Percentiles rank a stretch among this genome's conserved stretches.
Conservation (phyloP, 2,888 invertebrate genomes). For the Troides helena region DNA sequence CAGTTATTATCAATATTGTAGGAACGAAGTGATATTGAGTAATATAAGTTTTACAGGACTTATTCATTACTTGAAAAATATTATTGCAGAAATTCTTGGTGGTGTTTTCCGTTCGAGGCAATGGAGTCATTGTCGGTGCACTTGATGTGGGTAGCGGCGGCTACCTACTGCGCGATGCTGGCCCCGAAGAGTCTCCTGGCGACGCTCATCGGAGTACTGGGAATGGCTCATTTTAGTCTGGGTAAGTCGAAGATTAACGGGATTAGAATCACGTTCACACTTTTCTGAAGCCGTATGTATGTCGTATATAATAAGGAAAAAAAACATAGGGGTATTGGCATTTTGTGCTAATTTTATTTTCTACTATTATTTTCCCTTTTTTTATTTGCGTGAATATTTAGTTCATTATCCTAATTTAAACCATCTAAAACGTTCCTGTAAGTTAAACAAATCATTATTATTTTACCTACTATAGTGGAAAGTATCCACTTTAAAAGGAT, state of each 20-base stretch:
- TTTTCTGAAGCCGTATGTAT: too few relatives aligned
- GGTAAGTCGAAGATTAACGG: slow-evolving; percentile 66
- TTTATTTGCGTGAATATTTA: too few relatives aligned
- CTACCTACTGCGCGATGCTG: slow-evolving; percentile 91
- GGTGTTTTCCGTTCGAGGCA: slow-evolving; percentile 93
- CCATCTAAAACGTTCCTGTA: too few relatives aligned
- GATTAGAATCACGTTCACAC: not conserved
- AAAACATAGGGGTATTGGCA: not conserved
- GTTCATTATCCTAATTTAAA: too few relatives aligned
- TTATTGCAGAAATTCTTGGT: slow-evolving; percentile 87
- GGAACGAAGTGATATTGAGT: too few relatives aligned
- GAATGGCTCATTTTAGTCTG: slow-evolving; percentile 94
- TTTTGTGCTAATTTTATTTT: not conserved
- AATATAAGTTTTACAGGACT: too few relatives aligned
- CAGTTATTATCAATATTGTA: too few relatives aligned
- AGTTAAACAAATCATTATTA: too few relatives aligned
- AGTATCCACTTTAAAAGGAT: too few relatives aligned
- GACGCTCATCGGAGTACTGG: slow-evolving; percentile 91
- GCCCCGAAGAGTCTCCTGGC: slow-evolving; percentile 91
- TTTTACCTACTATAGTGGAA: too few relatives aligned
- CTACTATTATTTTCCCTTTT: too few relatives aligned
- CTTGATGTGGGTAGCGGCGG: slow-evolving; percentile 94
- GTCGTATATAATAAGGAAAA: too few relatives aligned
- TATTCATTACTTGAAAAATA: not conserved
- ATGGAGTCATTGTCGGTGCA: slow-evolving; percentile 92